Conservation (phyloP, 2,888 invertebrate genomes). For the Drosophila parthenogenetica region DNA sequence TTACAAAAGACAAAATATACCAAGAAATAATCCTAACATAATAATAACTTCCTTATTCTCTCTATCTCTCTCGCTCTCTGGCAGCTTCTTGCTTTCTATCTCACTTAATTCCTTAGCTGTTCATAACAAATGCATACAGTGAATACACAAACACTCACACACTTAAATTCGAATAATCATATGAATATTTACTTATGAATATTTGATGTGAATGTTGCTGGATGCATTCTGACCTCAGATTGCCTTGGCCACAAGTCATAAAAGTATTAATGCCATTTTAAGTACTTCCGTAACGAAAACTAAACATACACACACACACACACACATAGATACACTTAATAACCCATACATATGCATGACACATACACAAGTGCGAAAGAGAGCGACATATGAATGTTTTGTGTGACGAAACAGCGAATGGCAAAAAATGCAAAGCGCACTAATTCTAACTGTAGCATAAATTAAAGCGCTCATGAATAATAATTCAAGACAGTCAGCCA, state of each 20-base stretch:
- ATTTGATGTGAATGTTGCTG: slow-evolving; percentile 61
- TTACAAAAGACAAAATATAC: slow-evolving; percentile 21
- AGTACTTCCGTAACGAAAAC: slow-evolving; percentile 75
- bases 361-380: slow-evolving; percentile 22
- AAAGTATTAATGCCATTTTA: slow-evolving; percentile 77
- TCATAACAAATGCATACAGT: slow-evolving; percentile 43
- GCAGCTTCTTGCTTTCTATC: slow-evolving; percentile 1
- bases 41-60: background rate
- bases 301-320: slow-evolving; percentile 45
- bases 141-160: slow-evolving; percentile 19
- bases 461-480: slow-evolving; percentile 78
- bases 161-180: slow-evolving; percentile 16
- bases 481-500: slow-evolving; percentile 72
- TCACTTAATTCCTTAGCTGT: slow-evolving; percentile 40
- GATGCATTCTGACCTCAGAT: slow-evolving; percentile 74
- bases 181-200: slow-evolving; percentile 57
- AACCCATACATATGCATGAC: slow-evolving; percentile 23
- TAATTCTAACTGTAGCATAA: slow-evolving; percentile 79
- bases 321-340: slow-evolving; percentile 11
- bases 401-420: slow-evolving; percentile 31
- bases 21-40: slow-evolving; percentile 16
- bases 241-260: slow-evolving; percentile 75
- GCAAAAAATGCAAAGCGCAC: slow-evolving; percentile 74
- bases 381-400: slow-evolving; percentile 14
- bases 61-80: background rate